A percentile compares a stretch with the other conserved stretches of the same genome.
These are phyloP conservation scores for Muscicapa adusta DNA, from an alignment of 2,113 vertebrate species.

Conservation along the genomic window DNA sequence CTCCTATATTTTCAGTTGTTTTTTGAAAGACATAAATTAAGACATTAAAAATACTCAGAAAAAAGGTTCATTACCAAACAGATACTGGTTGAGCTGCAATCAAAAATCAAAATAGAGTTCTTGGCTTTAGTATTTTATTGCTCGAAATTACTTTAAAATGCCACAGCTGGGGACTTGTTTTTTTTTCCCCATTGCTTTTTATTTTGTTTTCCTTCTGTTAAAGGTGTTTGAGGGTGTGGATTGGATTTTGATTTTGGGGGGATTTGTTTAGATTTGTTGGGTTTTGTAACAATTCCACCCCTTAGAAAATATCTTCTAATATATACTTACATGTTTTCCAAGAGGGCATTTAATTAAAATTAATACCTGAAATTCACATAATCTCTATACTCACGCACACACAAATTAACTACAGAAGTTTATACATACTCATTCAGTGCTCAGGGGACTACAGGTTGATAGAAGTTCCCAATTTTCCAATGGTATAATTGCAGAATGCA, in stretches of 20 bases:
- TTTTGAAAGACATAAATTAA: not conserved
- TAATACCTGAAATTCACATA: not conserved
- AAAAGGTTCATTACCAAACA: not conserved
- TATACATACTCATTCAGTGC: not conserved
- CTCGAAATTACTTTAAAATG: not conserved
- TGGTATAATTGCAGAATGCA: not conserved
- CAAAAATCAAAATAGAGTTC: not conserved
- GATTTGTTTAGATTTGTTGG: not conserved
- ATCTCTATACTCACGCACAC: not conserved
- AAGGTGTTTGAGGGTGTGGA: fast-evolving
- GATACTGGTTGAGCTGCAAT: not conserved
- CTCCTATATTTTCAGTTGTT: not conserved
- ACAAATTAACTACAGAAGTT: not conserved
- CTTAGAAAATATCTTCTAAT: not conserved
- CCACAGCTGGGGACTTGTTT: not conserved
- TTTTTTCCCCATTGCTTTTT: not conserved
- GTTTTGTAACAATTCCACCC: not conserved
- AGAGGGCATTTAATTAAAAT: not conserved
- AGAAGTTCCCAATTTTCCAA: not conserved
- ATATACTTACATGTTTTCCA: not conserved
- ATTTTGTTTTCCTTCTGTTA: not conserved
- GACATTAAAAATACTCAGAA: not conserved
- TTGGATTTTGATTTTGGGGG: not conserved
- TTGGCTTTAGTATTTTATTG: not conserved
- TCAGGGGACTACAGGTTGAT: not conserved